Base-by-base conservation (phyloP, 2,888 invertebrate species). In the Zonitis immaculata region DNA sequence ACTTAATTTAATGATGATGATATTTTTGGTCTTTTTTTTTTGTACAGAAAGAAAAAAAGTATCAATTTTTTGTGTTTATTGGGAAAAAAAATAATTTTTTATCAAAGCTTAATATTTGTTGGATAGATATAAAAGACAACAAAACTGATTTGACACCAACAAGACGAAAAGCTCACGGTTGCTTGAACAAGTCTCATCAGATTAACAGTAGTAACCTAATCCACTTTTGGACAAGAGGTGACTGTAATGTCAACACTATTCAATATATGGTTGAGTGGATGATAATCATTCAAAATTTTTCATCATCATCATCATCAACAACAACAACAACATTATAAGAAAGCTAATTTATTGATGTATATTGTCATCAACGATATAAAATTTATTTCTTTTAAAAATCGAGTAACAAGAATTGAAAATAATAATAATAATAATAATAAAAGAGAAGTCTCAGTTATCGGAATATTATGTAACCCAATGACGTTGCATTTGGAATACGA, bases 161-260 rank as follows among this genome's bases (percentile, higher is more conserved):
- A 62, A 66, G 61, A 59, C 55, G 66, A 63, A 39, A 67, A 62
- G 66, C 64, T 69, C 66, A 70, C 66, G 69, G 70, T 68, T 69
- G 68, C 68, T 60, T 66, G 67, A 64, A 66, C 65, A 66, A 68
- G 68, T 69, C 69, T 59, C 61, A 62, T 67, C 64, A 61, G 59
- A 70, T 69, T 66, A 62, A 56, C 50, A 59, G 52, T 65, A 58
- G 72, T 70, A 72, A 72, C 69, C 65, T 68, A 67, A 71, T 72
- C 69, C 66, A 62, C 55, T 56, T 59, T 60, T 56, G 62, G 66
- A 68, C 67, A 65, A 62, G 67, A 69, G 65, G 69, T 69, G 70
- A 70, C 66, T 64, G 63, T 60, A 51, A 56, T 63, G 71, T 69
- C 69, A 62, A 68, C 62, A 57, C 61, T 54, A 45, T 53, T 64